Evolutionary conservation across 2,797 vertebrate species (phyloP), one percentile per base, ranked within the genome.

Genomic region (Enteromius treurensis): DNA sequence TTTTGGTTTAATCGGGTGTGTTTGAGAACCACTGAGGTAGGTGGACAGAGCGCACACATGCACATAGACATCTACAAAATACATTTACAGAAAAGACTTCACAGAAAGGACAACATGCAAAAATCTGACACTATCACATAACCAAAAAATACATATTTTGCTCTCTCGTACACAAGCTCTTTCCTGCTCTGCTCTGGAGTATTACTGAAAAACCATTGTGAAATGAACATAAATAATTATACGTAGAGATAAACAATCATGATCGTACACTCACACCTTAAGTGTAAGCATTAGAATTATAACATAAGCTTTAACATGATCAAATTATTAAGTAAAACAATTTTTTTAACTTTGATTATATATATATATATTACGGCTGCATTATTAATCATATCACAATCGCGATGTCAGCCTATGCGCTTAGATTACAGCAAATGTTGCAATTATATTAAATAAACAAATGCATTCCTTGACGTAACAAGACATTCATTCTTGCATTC

Each of bases 131-230:
- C 14, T 77, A 23, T 11, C 3, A n/a, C 5, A 19, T 34, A 67
- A 14, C 23, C 19, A 45, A 37, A 70, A 45, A 45, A 37, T 8
- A 34, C 62, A 26, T 32, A 29, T 77, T 58, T 45, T 77, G 23
- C 21, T 37, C 14, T n/a, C 26, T 67, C 29, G 37, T 21, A 49
- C 53, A 71, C 55, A 73, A 0, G 21, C 8, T 3, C 13, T 51
- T 81, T 74, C 68, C 68, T 34, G 53, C 55, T 80, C 69, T 49
- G 79, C 68, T 73, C 40, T 17, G 37, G 40, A 80, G 79, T 80
- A n/a, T 81, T 37, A 49, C 53, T 49, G 19, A 49, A 19, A 73
- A 49, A 19, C 4, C n/a, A 79, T 29, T 34, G 26, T 45, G 15
- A 76, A 23, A 45, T 32, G 9, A 77, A 53, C 47, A 51, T 26